These are phyloP conservation scores for Phylloscopus whistleri DNA, from an alignment of 2,113 vertebrate genomes.

Conservation along the genomic window DNA sequence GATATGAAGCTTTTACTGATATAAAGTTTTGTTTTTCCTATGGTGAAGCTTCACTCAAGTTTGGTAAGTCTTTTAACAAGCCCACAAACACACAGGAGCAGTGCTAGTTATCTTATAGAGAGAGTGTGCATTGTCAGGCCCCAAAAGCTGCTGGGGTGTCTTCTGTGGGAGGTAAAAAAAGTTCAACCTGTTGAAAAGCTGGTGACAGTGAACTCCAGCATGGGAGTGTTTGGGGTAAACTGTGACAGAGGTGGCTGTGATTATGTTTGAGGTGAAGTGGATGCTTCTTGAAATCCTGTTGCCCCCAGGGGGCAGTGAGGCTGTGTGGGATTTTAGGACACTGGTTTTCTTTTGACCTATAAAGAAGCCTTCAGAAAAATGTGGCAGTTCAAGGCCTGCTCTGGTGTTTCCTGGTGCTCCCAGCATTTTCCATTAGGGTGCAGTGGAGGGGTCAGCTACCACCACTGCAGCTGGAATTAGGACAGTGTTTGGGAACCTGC, in stretches of 20 bases:
- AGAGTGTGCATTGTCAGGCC: neutral
- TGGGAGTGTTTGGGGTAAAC: neutral
- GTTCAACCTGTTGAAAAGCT: neutral
- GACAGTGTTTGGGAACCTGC: neutral
- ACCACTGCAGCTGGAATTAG: fast-evolving
- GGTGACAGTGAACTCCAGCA: neutral
- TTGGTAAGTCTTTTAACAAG: neutral
- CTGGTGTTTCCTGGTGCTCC: neutral
- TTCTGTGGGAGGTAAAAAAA: neutral
- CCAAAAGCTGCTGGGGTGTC: neutral
- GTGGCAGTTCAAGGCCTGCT: neutral
- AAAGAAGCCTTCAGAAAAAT: neutral
- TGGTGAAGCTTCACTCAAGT: neutral
- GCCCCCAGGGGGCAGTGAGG: neutral
- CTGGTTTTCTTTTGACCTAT: neutral
- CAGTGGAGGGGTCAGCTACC: neutral
- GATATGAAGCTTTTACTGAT: neutral
- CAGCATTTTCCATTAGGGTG: neutral
- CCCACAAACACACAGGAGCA: neutral
- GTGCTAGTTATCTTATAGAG: neutral
- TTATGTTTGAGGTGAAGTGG: neutral
- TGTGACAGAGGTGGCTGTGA: neutral
- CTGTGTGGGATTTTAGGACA: neutral
- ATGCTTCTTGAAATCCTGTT: neutral
- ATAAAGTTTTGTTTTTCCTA: neutral